Evolutionary conservation across 2,797 vertebrate genomes (phyloP), one percentile per base, ranked within the genome.

Genomic region (Polyboroides typus): DNA sequence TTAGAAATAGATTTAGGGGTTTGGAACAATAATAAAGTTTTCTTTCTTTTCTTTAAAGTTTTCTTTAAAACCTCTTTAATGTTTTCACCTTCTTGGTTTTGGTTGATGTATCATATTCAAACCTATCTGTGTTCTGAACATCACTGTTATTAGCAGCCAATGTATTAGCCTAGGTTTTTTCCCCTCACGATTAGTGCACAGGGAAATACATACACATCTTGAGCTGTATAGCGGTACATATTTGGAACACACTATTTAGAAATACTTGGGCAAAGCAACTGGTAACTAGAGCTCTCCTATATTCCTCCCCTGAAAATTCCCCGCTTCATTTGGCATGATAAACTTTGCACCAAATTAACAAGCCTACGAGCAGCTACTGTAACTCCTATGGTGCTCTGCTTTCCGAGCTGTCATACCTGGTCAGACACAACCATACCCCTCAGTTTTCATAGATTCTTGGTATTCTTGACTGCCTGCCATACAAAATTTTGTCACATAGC

Each of bases 291-390:
- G 14, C 20, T 82, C 10, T 73, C 19, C n/a, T 52, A 1, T 18
- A 47, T 23, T 12, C 7, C 27, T 42, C 72, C 26, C 44, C 56
- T 68, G 8, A 58, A 89, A 78, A 63, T 33, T 53, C 33, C 45
- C 16, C 0, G 0, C 33, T 83, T 68, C 16, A 31, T 52, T 78
- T 73, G 21, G 20, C 2, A 1, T 27, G 1, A 5, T 16, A 3
- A 2, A 26, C 71, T 90, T 82, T 71, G 13, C n/a, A 59, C 31
- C 10, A 29, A 63, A 42, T 74, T 71, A 86, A 40, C 18, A 17
- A 73, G 11, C 4, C 31, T 29, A 5, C 19, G 45, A 68, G 21
- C 8, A 4, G 8, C 67, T 55, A 11, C 8, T 19, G 7, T 21
- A 34, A 12, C 4, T 55, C 10, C 23, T n/a, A 47, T n/a, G 7